Percentiles rank a stretch among this genome's conserved stretches.
phyloP scores from a whole-genome alignment of 2,113 vertebrate species.

The Aviceda subcristata region DNA sequence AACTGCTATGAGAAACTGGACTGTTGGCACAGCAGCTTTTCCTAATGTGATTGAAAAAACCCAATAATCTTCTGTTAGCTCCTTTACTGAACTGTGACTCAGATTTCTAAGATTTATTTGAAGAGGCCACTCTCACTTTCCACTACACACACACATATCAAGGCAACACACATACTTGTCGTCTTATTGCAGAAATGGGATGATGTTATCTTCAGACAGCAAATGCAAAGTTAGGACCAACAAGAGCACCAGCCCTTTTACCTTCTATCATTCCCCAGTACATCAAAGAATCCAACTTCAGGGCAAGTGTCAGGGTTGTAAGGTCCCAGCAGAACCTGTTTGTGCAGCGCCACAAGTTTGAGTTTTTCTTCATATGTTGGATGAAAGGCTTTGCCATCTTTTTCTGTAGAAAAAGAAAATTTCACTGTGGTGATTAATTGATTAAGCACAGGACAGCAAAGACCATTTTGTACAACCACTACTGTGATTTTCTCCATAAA shows the following conservation, averaged over 20 bases:
- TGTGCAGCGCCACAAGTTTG: slow-evolving; percentile 92
- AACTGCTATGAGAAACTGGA: not conserved
- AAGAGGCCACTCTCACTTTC: not conserved
- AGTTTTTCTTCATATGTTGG: slow-evolving; percentile 97
- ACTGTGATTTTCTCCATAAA: not conserved
- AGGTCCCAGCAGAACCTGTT: slow-evolving; percentile 90
- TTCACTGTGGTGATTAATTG: not conserved
- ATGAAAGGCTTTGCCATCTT: slow-evolving; percentile 98
- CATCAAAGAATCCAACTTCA: slow-evolving; percentile 98
- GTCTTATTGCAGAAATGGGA: not conserved
- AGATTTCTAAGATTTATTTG: not conserved
- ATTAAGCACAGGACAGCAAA: not conserved
- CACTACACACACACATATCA: not conserved
- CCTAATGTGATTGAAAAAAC: not conserved
- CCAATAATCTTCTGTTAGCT: not conserved
- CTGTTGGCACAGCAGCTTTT: not conserved
- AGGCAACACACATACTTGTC: not conserved
- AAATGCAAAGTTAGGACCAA: not conserved
- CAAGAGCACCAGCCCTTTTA: slow-evolving; percentile 64
- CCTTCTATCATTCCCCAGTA: slow-evolving; percentile 97
- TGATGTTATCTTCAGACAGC: not conserved
- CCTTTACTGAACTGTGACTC: not conserved
- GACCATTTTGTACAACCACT: not conserved
- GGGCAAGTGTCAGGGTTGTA: slow-evolving; percentile 95
- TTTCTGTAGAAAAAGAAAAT: slow-evolving; percentile 76